Conservation (phyloP, 2,113 vertebrate genomes). For the Danionella cerebrum region DNA sequence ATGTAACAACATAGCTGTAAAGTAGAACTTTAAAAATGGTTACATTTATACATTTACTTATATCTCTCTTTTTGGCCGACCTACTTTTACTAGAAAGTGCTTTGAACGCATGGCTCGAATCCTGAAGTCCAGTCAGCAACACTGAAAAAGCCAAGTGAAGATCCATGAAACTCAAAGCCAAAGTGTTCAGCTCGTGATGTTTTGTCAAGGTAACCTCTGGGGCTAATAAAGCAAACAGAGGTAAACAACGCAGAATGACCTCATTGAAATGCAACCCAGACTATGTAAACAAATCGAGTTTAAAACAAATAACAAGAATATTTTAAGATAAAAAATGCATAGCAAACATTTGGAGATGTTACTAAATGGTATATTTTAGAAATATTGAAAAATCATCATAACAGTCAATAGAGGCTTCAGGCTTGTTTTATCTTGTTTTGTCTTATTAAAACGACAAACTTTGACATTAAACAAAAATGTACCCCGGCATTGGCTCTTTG, state of each 20-base stretch:
- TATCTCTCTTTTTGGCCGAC: too few relatives aligned
- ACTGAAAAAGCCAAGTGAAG: constrained; percentile 75
- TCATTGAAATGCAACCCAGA: constrained; percentile 99
- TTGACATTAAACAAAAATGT: too few relatives aligned
- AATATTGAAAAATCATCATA: too few relatives aligned
- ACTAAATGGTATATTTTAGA: too few relatives aligned
- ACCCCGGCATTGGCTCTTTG: not conserved
- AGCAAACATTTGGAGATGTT: too few relatives aligned
- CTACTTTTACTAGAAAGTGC: too few relatives aligned
- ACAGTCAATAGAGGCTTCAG: too few relatives aligned
- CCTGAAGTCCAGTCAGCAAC: constrained; percentile 74
- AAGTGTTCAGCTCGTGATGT: constrained; percentile 82
- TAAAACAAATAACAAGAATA: constrained; percentile 94
- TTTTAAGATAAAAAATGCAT: constrained; percentile 69
- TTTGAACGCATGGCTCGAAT: constrained; percentile 73
- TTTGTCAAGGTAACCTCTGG: constrained; percentile 94
- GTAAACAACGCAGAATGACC: constrained; percentile 92
- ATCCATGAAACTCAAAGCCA: constrained; percentile 81
- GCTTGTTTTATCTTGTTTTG: too few relatives aligned
- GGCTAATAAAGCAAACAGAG: constrained; percentile 99
- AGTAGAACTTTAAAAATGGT: too few relatives aligned
- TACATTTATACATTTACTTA: too few relatives aligned
- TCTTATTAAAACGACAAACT: not conserved
- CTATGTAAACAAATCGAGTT: constrained; percentile 92
- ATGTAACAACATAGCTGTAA: too few relatives aligned